Base-by-base conservation (phyloP, 2,888 invertebrate genomes). In the Halocaridina rubra region DNA sequence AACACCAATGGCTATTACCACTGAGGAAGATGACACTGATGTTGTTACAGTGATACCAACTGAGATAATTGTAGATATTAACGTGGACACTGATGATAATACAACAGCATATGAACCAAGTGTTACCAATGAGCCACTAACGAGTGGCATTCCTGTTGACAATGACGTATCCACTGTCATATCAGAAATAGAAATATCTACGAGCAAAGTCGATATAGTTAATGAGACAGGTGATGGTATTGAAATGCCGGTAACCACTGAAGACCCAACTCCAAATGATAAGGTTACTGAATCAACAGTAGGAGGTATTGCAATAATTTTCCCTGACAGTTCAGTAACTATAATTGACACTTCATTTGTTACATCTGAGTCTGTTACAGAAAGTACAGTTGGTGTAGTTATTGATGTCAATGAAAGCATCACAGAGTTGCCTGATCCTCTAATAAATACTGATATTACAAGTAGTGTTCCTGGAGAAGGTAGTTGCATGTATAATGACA, bases 381-480 rank as follows among this genome's bases (percentile, higher is more conserved):
- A n/a, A n/a, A n/a, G n/a, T n/a, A n/a, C n/a, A n/a, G n/a, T n/a
- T n/a, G n/a, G n/a, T n/a, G n/a, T n/a, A n/a, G n/a, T n/a, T n/a
- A n/a, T n/a, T n/a, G n/a, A n/a, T n/a, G n/a, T n/a, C n/a, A n/a
- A n/a, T n/a, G n/a, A n/a, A n/a, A n/a, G n/a, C n/a, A n/a, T n/a
- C n/a, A n/a, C n/a, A n/a, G n/a, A n/a, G n/a, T n/a, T n/a, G n/a
- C n/a, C n/a, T n/a, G n/a, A n/a, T n/a, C n/a, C n/a, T n/a, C n/a
- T n/a, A n/a, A n/a, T n/a, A n/a, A n/a, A n/a, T n/a, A n/a, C n/a
- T n/a, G n/a, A n/a, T n/a, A n/a, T n/a, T n/a, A n/a, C n/a, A n/a
- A n/a, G n/a, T n/a, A n/a, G 71, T 22, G 69, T 87, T n/a, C 81
- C 81, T 19, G 85, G 85, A 27, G 87, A 87, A 61, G 85, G 85